Percentiles rank a stretch among this genome's conserved stretches.
Evolutionary conservation across 2,888 invertebrate genomes (phyloP).

Genomic region (Cephus nigrinus): DNA sequence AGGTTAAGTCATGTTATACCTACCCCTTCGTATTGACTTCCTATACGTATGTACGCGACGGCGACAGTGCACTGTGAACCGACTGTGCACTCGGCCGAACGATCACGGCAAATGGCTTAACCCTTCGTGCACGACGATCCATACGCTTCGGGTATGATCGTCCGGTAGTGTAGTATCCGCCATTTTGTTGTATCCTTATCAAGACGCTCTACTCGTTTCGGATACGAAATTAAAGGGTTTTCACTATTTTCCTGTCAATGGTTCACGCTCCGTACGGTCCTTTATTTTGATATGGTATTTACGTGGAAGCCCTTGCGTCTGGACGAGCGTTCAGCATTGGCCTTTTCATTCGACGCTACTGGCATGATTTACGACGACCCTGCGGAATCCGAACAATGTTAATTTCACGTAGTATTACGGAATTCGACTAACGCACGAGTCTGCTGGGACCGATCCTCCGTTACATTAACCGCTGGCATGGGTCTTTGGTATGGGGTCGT

Average conservation of each 20-base stretch:
- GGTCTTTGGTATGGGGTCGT: not conserved
- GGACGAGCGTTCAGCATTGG: not conserved
- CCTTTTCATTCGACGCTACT: not conserved
- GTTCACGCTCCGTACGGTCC: not conserved
- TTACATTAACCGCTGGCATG: not conserved
- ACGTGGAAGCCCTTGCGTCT: not conserved
- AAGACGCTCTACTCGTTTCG: not conserved
- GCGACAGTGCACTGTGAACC: not conserved
- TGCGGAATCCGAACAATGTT: conserved; percentile 61
- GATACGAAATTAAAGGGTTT: not conserved
- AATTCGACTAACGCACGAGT: conserved; percentile 30
- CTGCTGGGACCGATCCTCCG: not conserved
- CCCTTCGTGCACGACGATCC: not conserved
- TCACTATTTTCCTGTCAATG: not conserved
- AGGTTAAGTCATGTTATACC: not conserved
- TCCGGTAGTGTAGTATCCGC: not conserved
- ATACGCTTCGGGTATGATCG: not conserved
- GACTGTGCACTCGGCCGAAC: not conserved
- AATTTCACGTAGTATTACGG: conserved; percentile 55
- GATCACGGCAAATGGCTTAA: not conserved
- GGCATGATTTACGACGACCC: conserved; percentile 51
- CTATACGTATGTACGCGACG: not conserved
- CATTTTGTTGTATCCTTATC: not conserved
- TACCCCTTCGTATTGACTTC: not conserved
- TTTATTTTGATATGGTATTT: not conserved